phyloP scores from a whole-genome alignment of 2,888 invertebrate species.

The Melolontha melolontha region DNA sequence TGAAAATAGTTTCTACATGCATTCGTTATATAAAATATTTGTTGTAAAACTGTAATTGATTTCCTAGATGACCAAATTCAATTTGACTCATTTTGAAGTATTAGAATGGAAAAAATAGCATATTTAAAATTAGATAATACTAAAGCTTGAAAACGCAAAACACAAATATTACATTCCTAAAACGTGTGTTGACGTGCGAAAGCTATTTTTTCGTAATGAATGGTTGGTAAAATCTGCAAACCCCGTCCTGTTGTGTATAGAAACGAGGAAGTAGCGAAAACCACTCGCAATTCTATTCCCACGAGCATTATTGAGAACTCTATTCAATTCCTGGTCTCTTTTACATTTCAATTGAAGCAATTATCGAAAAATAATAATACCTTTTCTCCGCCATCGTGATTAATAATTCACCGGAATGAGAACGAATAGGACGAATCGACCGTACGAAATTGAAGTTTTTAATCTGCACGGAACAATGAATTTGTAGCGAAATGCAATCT shows the following conservation, averaged over 20 bases:
- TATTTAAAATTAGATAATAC: too few species aligned
- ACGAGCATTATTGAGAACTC: conserved; percentile 1
- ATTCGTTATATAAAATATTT: too few species aligned
- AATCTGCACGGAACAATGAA: conserved; percentile 43
- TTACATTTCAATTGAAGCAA: conserved; percentile 29
- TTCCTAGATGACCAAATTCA: too few species aligned
- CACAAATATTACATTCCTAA: too few species aligned
- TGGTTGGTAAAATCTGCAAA: too few species aligned
- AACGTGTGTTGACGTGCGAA: too few species aligned
- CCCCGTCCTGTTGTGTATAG: neutral
- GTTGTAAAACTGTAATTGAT: too few species aligned
- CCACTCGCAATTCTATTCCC: neutral
- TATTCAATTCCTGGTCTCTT: conserved; percentile 8
- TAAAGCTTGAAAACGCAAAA: too few species aligned
- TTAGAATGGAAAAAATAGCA: too few species aligned
- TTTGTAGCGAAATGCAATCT: conserved; percentile 47
- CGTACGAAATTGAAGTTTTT: conserved; percentile 43
- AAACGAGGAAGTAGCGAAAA: neutral
- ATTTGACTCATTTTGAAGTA: too few species aligned
- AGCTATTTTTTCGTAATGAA: too few species aligned
- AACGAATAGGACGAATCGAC: conserved; percentile 38
- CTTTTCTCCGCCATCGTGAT: conserved; percentile 12
- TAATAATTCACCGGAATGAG: conserved; percentile 7
- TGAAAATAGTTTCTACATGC: too few species aligned
- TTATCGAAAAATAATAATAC: conserved; percentile 35